These are phyloP conservation scores for Salminus brasiliensis DNA, from an alignment of 2,113 vertebrate species.

Conservation along the genomic window DNA sequence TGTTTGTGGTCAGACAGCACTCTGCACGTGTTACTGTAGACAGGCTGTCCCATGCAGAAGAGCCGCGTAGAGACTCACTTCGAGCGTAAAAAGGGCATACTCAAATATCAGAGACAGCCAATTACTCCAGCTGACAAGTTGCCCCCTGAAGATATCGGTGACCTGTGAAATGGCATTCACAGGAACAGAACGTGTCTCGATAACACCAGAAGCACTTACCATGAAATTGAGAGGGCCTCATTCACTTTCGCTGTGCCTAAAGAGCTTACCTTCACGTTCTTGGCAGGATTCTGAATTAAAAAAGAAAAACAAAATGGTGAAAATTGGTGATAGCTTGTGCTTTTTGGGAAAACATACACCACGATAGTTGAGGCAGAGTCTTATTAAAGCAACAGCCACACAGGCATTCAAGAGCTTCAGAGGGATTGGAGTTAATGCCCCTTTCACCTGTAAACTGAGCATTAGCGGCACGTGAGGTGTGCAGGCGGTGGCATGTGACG, in stretches of 20 bases:
- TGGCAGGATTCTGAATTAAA: constrained; percentile 14
- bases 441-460: constrained; percentile 57
- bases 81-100: constrained; percentile 72
- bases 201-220: constrained; percentile 83
- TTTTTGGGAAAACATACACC: constrained; percentile 24
- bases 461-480: constrained; percentile 41
- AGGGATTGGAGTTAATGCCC: constrained; percentile 45
- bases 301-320: too few relatives aligned
- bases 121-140: constrained; percentile 88
- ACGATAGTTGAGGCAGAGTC: background rate
- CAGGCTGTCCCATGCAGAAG: constrained; percentile 71
- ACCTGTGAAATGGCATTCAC: constrained; percentile 89
- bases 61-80: constrained; percentile 44
- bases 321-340: constrained; percentile 23
- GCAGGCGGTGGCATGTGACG: constrained; percentile 50
- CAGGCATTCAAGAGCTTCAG: background rate
- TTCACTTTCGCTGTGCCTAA: constrained; percentile 60
- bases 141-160: constrained; percentile 88
- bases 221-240: constrained; percentile 82
- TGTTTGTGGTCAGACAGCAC: constrained; percentile 25
- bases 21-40: constrained; percentile 50
- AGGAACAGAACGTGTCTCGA: constrained; percentile 78
- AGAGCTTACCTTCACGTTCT: constrained; percentile 52
- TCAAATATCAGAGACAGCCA: constrained; percentile 85
- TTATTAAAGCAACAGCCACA: background rate